A percentile compares a stretch with the other conserved stretches of the same genome.
These are phyloP conservation scores for Cranoglanis bouderius DNA, from an alignment of 2,113 vertebrate species.

Conservation along the genomic window DNA sequence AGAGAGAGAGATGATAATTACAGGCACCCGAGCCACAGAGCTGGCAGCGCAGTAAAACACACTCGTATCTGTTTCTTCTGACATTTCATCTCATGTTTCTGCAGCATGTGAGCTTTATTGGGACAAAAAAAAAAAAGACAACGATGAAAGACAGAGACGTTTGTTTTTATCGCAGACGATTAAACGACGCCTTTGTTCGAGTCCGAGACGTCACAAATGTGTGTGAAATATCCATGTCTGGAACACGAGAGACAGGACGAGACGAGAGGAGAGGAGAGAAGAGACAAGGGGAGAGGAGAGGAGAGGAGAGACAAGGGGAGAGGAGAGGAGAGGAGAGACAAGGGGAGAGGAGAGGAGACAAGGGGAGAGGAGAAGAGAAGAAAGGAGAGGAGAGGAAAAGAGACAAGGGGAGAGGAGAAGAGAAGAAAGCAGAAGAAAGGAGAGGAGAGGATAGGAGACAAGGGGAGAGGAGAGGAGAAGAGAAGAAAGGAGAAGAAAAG, in stretches of 20 bases:
- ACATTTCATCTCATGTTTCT: slow-evolving; percentile 68
- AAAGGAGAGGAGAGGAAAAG: too few species aligned
- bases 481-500: too few species aligned
- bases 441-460: too few species aligned
- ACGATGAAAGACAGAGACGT: slow-evolving; percentile 59
- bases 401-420: too few species aligned
- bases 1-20: slow-evolving; percentile 61
- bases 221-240: slow-evolving; percentile 28
- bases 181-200: slow-evolving; percentile 70
- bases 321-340: too few species aligned
- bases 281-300: background rate
- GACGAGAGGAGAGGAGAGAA: background rate
- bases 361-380: too few species aligned
- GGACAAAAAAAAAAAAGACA: slow-evolving; percentile 55
- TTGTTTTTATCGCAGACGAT: slow-evolving; percentile 63
- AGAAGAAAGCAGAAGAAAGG: too few species aligned
- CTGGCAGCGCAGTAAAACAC: slow-evolving; percentile 70
- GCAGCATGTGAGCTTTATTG: slow-evolving; percentile 58
- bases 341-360: too few species aligned
- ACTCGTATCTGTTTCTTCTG: slow-evolving; percentile 68
- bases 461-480: too few species aligned
- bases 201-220: background rate
- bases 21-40: slow-evolving; percentile 63
- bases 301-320: slow-evolving; percentile 48
- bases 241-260: background rate